These are phyloP conservation scores for Conus betulinus DNA, from an alignment of 1,140 invertebrate species.

Conservation along the genomic window DNA sequence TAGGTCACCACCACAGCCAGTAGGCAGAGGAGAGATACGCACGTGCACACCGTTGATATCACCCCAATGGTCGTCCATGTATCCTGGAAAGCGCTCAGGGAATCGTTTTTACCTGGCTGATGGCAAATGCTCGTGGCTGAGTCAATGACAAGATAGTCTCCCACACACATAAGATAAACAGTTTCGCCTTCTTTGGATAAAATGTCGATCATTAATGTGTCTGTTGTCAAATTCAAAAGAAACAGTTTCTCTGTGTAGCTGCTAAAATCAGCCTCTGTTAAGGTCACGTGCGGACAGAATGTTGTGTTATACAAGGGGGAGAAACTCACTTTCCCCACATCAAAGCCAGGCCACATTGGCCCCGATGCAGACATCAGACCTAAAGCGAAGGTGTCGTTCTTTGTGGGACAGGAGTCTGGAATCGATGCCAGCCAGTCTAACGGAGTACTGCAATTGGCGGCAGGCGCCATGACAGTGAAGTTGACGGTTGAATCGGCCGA, in stretches of 20 bases:
- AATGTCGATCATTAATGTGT: background rate
- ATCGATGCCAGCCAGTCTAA: background rate
- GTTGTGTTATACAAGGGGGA: background rate
- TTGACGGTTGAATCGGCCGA: background rate
- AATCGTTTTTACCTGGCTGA: background rate
- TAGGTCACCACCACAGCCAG: slow-evolving; percentile 13
- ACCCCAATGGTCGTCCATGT: slow-evolving; percentile 16
- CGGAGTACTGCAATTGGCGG: background rate
- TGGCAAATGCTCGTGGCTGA: background rate
- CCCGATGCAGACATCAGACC: background rate
- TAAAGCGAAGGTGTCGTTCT: background rate
- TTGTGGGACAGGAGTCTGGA: background rate
- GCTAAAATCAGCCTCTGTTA: background rate
- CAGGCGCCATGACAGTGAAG: background rate
- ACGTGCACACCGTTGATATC: slow-evolving; percentile 18
- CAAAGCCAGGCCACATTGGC: background rate
- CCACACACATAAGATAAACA: background rate
- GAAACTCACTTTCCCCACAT: background rate
- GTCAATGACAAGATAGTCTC: background rate
- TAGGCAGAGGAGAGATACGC: slow-evolving; percentile 9
- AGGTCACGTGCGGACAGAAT: slow-evolving; percentile 2
- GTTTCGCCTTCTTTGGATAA: background rate
- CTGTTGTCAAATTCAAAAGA: background rate
- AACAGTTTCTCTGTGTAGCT: background rate
- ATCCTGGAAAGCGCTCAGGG: background rate